Evolutionary conservation across 2,888 invertebrate species (phyloP), one percentile per base, ranked within the genome.

Genomic region (Pimpla rufipes): DNA sequence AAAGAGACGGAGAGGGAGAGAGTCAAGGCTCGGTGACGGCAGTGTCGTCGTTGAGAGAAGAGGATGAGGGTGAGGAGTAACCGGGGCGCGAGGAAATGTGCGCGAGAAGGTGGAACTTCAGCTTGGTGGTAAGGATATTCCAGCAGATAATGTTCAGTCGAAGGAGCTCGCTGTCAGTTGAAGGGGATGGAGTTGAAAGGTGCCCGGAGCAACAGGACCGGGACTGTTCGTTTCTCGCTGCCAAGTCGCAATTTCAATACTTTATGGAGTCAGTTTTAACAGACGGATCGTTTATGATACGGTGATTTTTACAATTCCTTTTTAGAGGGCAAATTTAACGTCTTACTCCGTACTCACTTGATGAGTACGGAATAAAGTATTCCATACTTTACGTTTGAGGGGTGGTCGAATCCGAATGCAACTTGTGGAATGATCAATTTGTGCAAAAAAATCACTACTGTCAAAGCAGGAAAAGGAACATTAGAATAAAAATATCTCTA

Each of bases 51-150:
- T 6, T 42, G 64, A 16, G 21, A 59, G 47, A n/a, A 55, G n/a
- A 67, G 74, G 74, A 73, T 37, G 35, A 42, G 64, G 70, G 76
- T 66, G 71, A 76, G 35, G 59, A 0, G 83, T n/a, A 42, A 67
- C 23, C 35, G 55, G 21, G 37, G 40, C 37, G 59, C 18, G 64
- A 64, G 64, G 40, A 13, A 66, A 23, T 11, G 66, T 21, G 66
- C 21, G 66, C 42, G 66, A 11, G 66, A 37, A 59, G 67, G 55
- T 66, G 52, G 42, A 79, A 79, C 71, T 83, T 76, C 59, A 68
- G 75, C 52, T 71, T 59, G 45, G 62, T 55, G 77, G 85, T 70
- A 71, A 59, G 70, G 79, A 81, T 85, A 79, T 84, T 85, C 74
- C 79, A 81, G 35, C 35, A 74, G 70, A 59, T 66, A 47, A 73